These are phyloP conservation scores for Potamarius usumacintae DNA, from an alignment of 2,113 vertebrate genomes.

Conservation along the genomic window DNA sequence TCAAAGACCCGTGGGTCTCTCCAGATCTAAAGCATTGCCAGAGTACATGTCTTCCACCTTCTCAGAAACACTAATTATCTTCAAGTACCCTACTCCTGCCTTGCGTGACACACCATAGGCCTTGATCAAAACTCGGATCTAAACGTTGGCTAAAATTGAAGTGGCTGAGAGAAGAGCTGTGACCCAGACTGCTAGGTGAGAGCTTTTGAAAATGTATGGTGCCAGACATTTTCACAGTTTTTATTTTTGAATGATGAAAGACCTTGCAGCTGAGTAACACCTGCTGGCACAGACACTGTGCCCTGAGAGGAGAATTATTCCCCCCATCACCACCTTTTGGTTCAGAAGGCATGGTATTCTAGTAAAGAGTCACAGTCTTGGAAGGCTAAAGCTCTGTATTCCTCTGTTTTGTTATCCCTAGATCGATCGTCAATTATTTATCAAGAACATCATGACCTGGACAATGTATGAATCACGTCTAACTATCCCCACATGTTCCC, in stretches of 20 bases:
- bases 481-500: constrained; percentile 11
- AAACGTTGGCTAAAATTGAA: neutral
- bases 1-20: neutral
- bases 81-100: constrained; percentile 1
- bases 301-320: neutral
- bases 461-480: neutral
- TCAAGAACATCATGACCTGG: neutral
- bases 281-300: constrained; percentile 33
- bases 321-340: neutral
- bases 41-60: neutral
- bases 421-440: neutral
- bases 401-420: neutral
- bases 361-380: neutral
- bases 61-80: neutral
- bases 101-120: constrained; percentile 11
- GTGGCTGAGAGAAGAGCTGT: constrained; percentile 2
- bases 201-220: constrained; percentile 46
- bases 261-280: constrained; percentile 38
- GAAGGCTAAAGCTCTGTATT: neutral
- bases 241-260: constrained; percentile 52
- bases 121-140: constrained; percentile 14
- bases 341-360: neutral
- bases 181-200: constrained; percentile 42
- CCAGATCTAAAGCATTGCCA: constrained; percentile 8
- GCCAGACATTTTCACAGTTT: constrained; percentile 44